phyloP scores from a whole-genome alignment of 2,888 invertebrate genomes.

The Patella caerulea region DNA sequence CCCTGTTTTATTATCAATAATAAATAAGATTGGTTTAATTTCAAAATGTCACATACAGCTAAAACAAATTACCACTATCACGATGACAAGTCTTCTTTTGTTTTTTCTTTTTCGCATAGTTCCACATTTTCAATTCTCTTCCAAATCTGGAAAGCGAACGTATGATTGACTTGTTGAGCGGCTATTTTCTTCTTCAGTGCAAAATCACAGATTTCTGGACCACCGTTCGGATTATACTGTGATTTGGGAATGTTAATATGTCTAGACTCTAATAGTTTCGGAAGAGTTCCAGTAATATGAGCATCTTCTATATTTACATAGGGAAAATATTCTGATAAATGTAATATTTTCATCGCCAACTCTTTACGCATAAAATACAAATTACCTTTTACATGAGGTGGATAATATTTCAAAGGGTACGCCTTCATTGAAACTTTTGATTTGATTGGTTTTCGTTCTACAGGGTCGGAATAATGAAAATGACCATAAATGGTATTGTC shows the following conservation, averaged over 20 bases:
- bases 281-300: conserved; percentile 52
- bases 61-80: too few relatives aligned
- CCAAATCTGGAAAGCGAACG: conserved; percentile 8
- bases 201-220: conserved; percentile 16
- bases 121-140: conserved; percentile 12
- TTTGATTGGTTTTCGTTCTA: conserved; percentile 38
- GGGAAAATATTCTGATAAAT: conserved; percentile 46
- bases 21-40: too few relatives aligned
- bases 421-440: conserved; percentile 38
- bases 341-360: conserved; percentile 38
- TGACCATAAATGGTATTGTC: conserved; percentile 14
- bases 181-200: conserved; percentile 15
- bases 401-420: conserved; percentile 42
- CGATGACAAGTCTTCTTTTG: too few relatives aligned
- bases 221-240: conserved; percentile 7
- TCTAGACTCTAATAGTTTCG: conserved; percentile 32
- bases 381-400: conserved; percentile 45
- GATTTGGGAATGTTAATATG: conserved; percentile 13
- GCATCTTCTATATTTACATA: conserved; percentile 54
- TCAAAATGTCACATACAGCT: too few relatives aligned
- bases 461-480: conserved; percentile 12
- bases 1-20: too few relatives aligned
- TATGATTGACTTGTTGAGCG: conserved; percentile 11
- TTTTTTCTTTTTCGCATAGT: neutral
- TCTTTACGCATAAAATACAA: conserved; percentile 48